Evolutionary conservation across 1,140 invertebrate genomes (phyloP).

Genomic region (Drosophila navojoa): DNA sequence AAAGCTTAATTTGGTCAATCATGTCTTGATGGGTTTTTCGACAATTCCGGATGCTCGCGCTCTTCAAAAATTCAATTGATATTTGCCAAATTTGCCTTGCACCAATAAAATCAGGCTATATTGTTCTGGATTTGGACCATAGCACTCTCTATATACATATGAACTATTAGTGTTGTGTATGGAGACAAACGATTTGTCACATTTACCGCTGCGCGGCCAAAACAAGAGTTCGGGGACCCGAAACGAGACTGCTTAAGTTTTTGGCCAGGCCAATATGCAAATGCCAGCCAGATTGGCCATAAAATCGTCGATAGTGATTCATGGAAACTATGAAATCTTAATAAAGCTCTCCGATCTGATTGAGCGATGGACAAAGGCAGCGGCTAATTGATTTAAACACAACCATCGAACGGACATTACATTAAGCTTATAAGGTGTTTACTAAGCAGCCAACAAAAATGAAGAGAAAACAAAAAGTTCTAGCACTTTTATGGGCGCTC

Average conservation of each 20-base stretch:
- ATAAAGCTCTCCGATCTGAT: slow-evolving; percentile 30
- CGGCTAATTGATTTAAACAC: slow-evolving; percentile 60
- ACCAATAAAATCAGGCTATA: not conserved
- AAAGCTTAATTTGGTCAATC: no score
- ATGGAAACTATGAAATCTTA: slow-evolving; percentile 30
- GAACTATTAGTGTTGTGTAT: not conserved
- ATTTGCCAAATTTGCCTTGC: not conserved
- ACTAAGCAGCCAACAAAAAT: slow-evolving; percentile 38
- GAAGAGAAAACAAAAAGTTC: not conserved
- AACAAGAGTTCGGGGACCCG: not conserved
- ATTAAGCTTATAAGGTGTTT: slow-evolving; percentile 81
- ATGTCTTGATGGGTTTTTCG: no score
- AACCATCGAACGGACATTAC: slow-evolving; percentile 65
- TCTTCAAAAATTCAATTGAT: not conserved
- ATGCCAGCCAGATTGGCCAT: not conserved
- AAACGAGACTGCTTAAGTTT: not conserved
- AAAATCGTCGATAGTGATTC: slow-evolving; percentile 10
- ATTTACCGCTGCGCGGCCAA: slow-evolving; percentile 5
- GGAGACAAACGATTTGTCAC: slow-evolving; percentile 28
- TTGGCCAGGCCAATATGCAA: slow-evolving; percentile 19
- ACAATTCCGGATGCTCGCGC: not conserved
- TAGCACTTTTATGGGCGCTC: slow-evolving; percentile 44
- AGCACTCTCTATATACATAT: not conserved
- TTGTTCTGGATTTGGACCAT: not conserved
- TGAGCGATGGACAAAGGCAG: slow-evolving; percentile 32